Evolutionary conservation across 2,888 invertebrate species (phyloP).

Genomic region (Oscheius myriophilus): DNA sequence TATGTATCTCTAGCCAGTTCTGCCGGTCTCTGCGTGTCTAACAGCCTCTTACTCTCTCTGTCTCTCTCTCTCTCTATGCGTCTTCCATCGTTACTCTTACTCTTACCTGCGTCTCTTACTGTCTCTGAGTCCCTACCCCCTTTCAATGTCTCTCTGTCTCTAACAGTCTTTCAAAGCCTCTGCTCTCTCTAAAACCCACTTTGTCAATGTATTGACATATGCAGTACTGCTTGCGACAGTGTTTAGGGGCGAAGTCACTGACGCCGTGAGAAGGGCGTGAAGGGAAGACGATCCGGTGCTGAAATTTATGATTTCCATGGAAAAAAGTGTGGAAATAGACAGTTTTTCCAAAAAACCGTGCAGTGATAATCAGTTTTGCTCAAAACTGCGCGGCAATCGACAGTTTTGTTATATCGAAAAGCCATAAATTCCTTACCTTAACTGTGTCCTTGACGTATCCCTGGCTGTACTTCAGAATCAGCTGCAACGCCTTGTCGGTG

Average conservation of each 20-base stretch:
- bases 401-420: too few species aligned
- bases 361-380: too few species aligned
- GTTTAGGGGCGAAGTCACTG: conserved; percentile 64
- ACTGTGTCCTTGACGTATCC: conserved; percentile 63
- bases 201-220: conserved; percentile 68
- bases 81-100: neutral
- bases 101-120: too few species aligned
- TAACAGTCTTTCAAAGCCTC: too few species aligned
- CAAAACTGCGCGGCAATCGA: too few species aligned
- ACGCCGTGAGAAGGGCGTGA: conserved; percentile 65
- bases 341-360: too few species aligned
- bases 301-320: conserved; percentile 24
- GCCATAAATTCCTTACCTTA: conserved; percentile 42
- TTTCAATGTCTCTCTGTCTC: conserved; percentile 6
- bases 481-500: conserved; percentile 39
- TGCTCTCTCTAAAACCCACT: conserved; percentile 29
- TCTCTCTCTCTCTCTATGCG: too few species aligned
- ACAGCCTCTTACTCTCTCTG: neutral
- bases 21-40: too few species aligned
- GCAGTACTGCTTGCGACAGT: conserved; percentile 63
- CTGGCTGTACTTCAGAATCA: conserved; percentile 62
- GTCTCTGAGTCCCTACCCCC: neutral
- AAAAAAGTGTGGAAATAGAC: too few species aligned
- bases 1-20: too few species aligned
- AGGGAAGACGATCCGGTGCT: conserved; percentile 66